These are phyloP conservation scores for Belonocnema kinseyi DNA, from an alignment of 1,140 invertebrate genomes.

Conservation along the genomic window DNA sequence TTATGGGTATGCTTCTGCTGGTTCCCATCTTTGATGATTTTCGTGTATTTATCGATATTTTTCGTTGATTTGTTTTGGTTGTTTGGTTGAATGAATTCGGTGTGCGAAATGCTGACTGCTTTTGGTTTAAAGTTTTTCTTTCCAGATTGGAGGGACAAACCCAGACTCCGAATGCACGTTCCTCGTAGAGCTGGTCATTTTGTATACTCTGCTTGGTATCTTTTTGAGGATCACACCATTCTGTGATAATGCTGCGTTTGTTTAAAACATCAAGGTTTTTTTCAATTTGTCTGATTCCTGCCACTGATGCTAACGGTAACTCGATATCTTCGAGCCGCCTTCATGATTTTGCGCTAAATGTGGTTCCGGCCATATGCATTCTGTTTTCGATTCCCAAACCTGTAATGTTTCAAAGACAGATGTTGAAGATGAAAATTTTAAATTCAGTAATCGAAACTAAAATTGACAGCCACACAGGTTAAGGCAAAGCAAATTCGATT, in stretches of 20 bases:
- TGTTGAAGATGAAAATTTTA: neutral
- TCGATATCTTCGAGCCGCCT: constrained; percentile 72
- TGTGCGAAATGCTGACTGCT: neutral
- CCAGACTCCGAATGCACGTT: constrained; percentile 64
- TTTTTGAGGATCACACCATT: constrained; percentile 60
- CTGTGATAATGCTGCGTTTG: constrained; percentile 61
- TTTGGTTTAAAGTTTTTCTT: constrained; percentile 32
- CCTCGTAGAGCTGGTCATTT: constrained; percentile 61
- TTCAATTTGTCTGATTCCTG: constrained; percentile 36
- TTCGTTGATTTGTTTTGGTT: neutral
- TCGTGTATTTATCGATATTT: constrained; percentile 36
- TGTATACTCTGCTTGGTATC: constrained; percentile 39
- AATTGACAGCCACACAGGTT: too few species aligned
- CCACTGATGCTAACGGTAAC: constrained; percentile 45
- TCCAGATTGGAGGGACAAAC: constrained; percentile 36
- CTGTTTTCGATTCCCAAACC: constrained; percentile 67
- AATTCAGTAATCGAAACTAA: too few species aligned
- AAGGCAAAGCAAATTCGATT: too few species aligned
- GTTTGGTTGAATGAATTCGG: neutral
- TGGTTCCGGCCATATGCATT: constrained; percentile 65
- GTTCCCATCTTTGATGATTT: constrained; percentile 36
- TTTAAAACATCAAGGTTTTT: constrained; percentile 33
- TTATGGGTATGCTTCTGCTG: constrained; percentile 61
- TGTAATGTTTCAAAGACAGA: constrained; percentile 39
- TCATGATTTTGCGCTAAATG: constrained; percentile 72